Percentiles rank a stretch among this genome's conserved stretches.
These are phyloP conservation scores for Labia minor DNA, from an alignment of 2,888 invertebrate species.

Conservation along the genomic window DNA sequence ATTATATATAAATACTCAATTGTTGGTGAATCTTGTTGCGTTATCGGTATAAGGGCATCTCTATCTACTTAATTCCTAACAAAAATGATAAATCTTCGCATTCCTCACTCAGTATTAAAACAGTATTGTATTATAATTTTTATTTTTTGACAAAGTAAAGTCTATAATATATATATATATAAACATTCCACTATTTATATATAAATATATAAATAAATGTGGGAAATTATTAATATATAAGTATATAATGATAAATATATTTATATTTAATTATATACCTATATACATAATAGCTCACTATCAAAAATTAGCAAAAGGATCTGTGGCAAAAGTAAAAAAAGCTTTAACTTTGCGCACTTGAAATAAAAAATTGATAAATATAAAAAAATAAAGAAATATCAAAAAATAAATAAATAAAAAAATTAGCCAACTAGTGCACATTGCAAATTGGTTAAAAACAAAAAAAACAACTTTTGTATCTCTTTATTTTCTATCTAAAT, in stretches of 20 bases:
- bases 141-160: conserved; percentile 1
- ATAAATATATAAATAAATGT: conserved; percentile 1
- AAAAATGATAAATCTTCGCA: background rate
- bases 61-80: conserved; percentile 7
- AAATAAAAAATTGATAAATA: background rate
- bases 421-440: background rate
- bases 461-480: background rate
- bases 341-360: background rate
- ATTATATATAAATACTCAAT: background rate
- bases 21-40: background rate
- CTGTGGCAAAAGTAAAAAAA: background rate
- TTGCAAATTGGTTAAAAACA: background rate
- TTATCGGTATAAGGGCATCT: conserved; percentile 13
- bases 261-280: no score
- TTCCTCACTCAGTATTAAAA: conserved; percentile 13
- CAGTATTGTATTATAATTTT: conserved; percentile 13
- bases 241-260: background rate
- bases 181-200: conserved; percentile 1
- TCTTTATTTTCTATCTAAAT: background rate
- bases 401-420: background rate
- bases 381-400: background rate
- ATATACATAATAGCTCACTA: background rate
- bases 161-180: background rate
- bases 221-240: background rate
- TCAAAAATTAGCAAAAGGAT: conserved; percentile 7